Percentiles rank a stretch among this genome's conserved stretches.
Evolutionary conservation across 2,797 vertebrate genomes (phyloP).

Genomic region (Philypnodon macrostomus): DNA sequence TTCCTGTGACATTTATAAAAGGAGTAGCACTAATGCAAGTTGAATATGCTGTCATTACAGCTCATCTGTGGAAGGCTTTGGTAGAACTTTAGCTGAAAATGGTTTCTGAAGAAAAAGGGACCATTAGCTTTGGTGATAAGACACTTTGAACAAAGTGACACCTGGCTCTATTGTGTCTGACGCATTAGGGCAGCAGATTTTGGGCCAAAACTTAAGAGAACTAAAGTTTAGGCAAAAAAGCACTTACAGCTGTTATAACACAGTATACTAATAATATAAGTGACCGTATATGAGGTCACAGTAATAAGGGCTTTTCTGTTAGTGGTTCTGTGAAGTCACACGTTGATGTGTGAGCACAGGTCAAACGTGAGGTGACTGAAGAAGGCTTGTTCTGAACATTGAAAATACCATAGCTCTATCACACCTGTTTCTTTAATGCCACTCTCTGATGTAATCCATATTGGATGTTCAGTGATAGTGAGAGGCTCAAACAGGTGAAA

Average conservation of each 20-base stretch:
- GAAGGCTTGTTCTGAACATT: slow-evolving; percentile 30
- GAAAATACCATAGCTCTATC: slow-evolving; percentile 47
- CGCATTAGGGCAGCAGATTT: not conserved
- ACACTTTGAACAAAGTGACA: slow-evolving; percentile 4
- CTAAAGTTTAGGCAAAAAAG: slow-evolving; percentile 14
- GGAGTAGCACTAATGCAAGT: slow-evolving; percentile 1
- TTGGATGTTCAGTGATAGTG: slow-evolving; percentile 87
- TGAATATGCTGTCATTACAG: slow-evolving; percentile 1
- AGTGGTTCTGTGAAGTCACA: too few relatives aligned
- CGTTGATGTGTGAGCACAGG: slow-evolving; percentile 45
- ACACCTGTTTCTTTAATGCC: slow-evolving; percentile 46
- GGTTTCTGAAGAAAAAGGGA: slow-evolving; percentile 9
- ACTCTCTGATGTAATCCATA: slow-evolving; percentile 94
- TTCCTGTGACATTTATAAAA: slow-evolving; percentile 3
- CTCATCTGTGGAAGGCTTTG: not conserved
- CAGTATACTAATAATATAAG: slow-evolving; percentile 54
- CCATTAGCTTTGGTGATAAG: slow-evolving; percentile 3
- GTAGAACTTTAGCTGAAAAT: slow-evolving; percentile 3
- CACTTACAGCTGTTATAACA: slow-evolving; percentile 67
- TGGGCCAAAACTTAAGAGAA: not conserved
- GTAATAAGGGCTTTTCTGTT: too few relatives aligned
- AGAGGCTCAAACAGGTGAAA: slow-evolving; percentile 58
- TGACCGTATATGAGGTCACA: too few relatives aligned
- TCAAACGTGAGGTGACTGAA: slow-evolving; percentile 30
- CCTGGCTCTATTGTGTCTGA: not conserved